A percentile compares a stretch with the other conserved stretches of the same genome.
phyloP scores from a whole-genome alignment of 92 coral and sea anemone species.

The Zoanthus gigantus region DNA sequence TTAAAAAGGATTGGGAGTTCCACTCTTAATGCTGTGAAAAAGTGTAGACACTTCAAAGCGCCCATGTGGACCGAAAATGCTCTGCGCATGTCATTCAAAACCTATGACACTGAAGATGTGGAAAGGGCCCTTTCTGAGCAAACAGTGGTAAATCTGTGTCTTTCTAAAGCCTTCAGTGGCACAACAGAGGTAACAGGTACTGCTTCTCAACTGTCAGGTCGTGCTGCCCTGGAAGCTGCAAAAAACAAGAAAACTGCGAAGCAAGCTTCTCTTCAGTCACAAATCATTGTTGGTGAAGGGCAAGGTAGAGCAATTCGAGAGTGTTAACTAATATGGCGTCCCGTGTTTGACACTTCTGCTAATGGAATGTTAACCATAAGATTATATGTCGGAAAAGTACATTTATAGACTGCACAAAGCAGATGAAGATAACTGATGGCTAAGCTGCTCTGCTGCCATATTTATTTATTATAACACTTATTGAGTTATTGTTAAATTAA shows the following conservation, averaged over 20 bases:
- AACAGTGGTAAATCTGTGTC: not conserved
- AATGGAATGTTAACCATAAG: conserved; percentile 59
- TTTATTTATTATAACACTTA: no score
- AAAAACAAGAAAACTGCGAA: not conserved
- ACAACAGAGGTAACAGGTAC: not conserved
- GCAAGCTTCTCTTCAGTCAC: conserved; percentile 44
- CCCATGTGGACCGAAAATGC: conserved; percentile 39
- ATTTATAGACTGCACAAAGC: not conserved
- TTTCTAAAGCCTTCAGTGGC: conserved; percentile 19
- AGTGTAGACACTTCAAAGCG: conserved; percentile 40
- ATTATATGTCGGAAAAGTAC: conserved; percentile 52
- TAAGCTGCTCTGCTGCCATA: not conserved
- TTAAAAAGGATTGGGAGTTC: conserved; percentile 39
- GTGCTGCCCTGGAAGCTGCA: conserved; percentile 46
- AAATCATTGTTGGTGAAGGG: conserved; percentile 43
- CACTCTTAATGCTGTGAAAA: conserved; percentile 22
- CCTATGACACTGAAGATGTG: conserved; percentile 24
- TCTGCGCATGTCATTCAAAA: conserved; percentile 47
- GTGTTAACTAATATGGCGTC: conserved; percentile 66
- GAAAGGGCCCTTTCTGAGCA: not conserved
- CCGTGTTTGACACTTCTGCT: conserved; percentile 47
- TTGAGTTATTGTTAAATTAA: not conserved
- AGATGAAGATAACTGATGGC: not conserved
- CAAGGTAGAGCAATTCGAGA: conserved; percentile 67
- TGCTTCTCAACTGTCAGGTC: conserved; percentile 13